Evolutionary conservation across 2,113 vertebrate species (phyloP).

Genomic region (Herpailurus yagouaroundi): DNA sequence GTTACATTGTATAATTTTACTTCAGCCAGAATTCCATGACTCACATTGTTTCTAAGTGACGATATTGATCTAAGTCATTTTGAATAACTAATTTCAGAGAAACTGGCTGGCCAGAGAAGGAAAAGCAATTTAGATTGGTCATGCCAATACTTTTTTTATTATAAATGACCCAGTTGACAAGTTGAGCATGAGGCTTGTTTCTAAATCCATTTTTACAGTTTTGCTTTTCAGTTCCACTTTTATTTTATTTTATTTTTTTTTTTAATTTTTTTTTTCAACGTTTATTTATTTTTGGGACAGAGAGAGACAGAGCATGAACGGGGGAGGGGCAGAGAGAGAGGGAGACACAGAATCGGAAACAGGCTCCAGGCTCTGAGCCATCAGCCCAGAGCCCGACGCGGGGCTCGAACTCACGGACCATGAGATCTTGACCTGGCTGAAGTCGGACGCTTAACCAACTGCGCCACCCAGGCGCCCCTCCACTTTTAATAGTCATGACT

Average conservation of each 20-base stretch:
- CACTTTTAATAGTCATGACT: constrained; percentile 12
- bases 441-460: too few relatives aligned
- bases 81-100: constrained; percentile 44
- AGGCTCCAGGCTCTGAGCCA: too few relatives aligned
- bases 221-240: constrained; percentile 12
- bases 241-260: constrained; percentile 49
- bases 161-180: constrained; percentile 8
- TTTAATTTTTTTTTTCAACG: too few relatives aligned
- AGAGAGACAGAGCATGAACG: too few relatives aligned
- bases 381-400: too few relatives aligned
- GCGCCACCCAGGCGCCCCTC: too few relatives aligned
- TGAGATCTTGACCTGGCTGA: too few relatives aligned
- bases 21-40: constrained; percentile 17
- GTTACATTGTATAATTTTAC: constrained; percentile 38
- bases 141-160: neutral
- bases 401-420: too few relatives aligned
- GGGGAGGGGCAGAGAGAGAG: too few relatives aligned
- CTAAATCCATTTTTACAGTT: neutral
- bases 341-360: too few relatives aligned
- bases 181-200: neutral
- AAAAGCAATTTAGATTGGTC: neutral
- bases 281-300: too few relatives aligned
- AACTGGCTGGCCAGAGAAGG: neutral
- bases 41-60: constrained; percentile 32
- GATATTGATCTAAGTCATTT: constrained; percentile 40